phyloP scores from a whole-genome alignment of 2,113 vertebrate species.

The Rhinopithecus roxellana region DNA sequence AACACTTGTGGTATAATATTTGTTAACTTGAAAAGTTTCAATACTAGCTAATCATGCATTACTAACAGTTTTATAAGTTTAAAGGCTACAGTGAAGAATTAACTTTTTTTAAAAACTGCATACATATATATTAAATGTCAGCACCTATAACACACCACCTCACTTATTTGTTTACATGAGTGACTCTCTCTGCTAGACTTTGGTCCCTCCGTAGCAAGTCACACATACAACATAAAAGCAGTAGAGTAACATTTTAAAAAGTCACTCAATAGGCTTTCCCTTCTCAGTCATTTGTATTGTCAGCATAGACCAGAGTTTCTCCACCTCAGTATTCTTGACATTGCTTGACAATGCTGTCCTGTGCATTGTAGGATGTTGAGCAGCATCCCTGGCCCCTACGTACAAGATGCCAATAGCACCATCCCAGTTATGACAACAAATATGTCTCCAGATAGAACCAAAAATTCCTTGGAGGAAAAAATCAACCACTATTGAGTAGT shows the following conservation, averaged over 20 bases:
- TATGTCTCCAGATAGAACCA: background rate
- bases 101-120: background rate
- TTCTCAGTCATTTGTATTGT: background rate
- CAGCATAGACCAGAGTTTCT: background rate
- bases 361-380: background rate
- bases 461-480: background rate
- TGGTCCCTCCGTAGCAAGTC: background rate
- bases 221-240: background rate
- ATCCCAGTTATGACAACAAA: background rate
- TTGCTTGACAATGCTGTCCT: background rate
- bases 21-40: conserved; percentile 12
- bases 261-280: background rate
- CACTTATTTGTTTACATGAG: background rate
- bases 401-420: background rate
- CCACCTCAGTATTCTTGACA: background rate
- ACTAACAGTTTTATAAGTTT: background rate
- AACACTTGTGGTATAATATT: background rate
- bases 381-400: background rate
- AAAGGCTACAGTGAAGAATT: background rate
- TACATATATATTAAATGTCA: background rate
- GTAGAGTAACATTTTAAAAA: background rate
- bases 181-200: background rate
- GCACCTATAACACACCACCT: background rate
- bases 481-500: background rate
- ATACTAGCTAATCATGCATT: background rate